Evolutionary conservation across 2,797 vertebrate species (phyloP).

Genomic region (Syngnathus rostellatus): DNA sequence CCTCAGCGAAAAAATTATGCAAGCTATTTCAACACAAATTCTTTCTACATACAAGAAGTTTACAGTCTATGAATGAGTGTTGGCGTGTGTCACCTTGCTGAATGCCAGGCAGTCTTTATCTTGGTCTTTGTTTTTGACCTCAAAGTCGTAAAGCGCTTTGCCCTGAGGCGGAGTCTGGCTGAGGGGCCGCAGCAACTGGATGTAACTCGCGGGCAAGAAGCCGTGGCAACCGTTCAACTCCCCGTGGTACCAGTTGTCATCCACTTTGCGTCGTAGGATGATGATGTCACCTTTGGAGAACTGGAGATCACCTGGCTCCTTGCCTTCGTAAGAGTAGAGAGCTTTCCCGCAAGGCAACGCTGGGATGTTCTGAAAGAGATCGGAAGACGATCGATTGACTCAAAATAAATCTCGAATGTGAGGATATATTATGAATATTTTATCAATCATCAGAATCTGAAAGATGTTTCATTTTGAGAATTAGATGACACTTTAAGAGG

Average conservation of each 20-base stretch:
- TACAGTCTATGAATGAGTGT: constrained; percentile 4
- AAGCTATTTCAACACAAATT: neutral
- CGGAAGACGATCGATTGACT: constrained; percentile 11
- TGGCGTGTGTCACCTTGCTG: constrained; percentile 76
- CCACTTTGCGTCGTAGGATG: constrained; percentile 87
- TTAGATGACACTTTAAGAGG: neutral
- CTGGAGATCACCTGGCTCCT: constrained; percentile 92
- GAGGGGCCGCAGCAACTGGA: constrained; percentile 86
- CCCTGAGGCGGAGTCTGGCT: constrained; percentile 89
- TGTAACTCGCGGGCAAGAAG: constrained; percentile 91
- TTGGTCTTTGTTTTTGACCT: constrained; percentile 96
- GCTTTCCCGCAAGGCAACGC: constrained; percentile 91
- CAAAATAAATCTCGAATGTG: neutral
- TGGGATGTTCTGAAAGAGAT: constrained; percentile 74
- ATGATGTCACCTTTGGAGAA: constrained; percentile 95
- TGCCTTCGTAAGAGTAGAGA: constrained; percentile 93
- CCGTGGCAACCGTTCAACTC: constrained; percentile 90
- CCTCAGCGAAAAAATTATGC: neutral
- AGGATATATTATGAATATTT: too few species aligned
- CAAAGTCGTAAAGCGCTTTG: constrained; percentile 96
- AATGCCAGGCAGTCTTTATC: constrained; percentile 97
- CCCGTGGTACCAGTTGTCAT: constrained; percentile 96
- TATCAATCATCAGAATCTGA: neutral
- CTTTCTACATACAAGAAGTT: neutral
- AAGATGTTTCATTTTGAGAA: too few species aligned